Evolutionary conservation across 2,113 vertebrate genomes (phyloP).

Genomic region (Ginglymostoma cirratum): DNA sequence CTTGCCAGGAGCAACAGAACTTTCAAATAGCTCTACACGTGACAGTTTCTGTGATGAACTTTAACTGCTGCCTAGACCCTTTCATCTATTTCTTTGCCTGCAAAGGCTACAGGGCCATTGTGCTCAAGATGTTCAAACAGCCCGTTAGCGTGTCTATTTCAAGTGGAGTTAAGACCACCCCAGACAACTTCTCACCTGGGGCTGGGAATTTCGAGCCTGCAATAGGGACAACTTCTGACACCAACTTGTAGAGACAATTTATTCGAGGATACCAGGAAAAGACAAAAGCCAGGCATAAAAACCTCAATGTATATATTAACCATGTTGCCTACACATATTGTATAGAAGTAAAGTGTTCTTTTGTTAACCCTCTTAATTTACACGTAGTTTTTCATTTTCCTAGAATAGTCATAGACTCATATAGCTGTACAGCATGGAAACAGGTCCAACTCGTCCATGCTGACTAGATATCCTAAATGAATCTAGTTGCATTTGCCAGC

Average conservation of each 20-base stretch:
- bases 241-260: background rate
- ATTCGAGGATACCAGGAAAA: background rate
- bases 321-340: background rate
- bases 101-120: constrained; percentile 89
- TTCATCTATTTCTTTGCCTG: constrained; percentile 97
- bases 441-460: no score
- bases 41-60: constrained; percentile 88
- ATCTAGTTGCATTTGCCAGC: no score
- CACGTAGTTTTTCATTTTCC: background rate
- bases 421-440: no score
- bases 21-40: constrained; percentile 89
- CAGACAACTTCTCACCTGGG: constrained; percentile 74
- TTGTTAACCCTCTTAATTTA: background rate
- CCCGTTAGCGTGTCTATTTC: constrained; percentile 82
- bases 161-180: constrained; percentile 71
- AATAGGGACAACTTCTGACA: background rate
- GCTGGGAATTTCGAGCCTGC: constrained; percentile 25
- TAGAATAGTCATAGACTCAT: background rate
- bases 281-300: background rate
- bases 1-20: constrained; percentile 59
- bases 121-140: constrained; percentile 74
- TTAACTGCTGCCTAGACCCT: constrained; percentile 89
- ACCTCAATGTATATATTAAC: background rate
- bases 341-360: background rate
- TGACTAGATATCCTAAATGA: no score